These are phyloP conservation scores for Phainopepla nitens DNA, from an alignment of 2,113 vertebrate species.

Conservation along the genomic window DNA sequence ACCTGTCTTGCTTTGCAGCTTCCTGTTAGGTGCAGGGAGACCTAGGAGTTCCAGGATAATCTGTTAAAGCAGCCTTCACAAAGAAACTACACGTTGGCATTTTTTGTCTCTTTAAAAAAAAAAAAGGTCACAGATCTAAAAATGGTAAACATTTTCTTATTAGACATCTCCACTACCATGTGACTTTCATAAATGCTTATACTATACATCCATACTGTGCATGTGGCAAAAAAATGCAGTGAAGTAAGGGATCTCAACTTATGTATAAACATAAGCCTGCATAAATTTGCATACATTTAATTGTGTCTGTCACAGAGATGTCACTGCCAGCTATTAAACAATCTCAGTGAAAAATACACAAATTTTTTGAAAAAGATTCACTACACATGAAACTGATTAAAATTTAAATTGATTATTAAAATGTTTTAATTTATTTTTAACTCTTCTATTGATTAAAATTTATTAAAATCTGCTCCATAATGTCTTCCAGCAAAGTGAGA, in stretches of 20 bases:
- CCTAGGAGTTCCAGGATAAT: neutral
- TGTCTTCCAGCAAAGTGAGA: neutral
- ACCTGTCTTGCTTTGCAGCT: conserved; percentile 37
- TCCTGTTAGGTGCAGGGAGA: neutral
- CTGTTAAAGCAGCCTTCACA: neutral
- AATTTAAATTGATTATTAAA: neutral
- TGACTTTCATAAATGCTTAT: neutral
- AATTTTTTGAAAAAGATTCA: neutral
- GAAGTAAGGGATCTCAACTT: conserved; percentile 9
- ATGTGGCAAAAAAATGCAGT: neutral
- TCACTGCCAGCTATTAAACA: conserved; percentile 9
- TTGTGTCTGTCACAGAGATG: neutral
- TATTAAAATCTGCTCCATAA: neutral
- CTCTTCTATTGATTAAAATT: neutral
- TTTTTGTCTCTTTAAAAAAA: neutral
- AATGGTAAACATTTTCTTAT: neutral
- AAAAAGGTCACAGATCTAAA: neutral
- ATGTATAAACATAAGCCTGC: neutral
- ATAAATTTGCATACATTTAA: conserved; percentile 47
- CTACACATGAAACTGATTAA: neutral
- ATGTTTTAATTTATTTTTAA: neutral
- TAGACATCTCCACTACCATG: neutral
- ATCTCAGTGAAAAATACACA: neutral
- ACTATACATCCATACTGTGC: neutral
- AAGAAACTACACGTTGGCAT: neutral